Base-by-base conservation (phyloP, 1,140 invertebrate genomes). In the Heterodera schachtii region DNA sequence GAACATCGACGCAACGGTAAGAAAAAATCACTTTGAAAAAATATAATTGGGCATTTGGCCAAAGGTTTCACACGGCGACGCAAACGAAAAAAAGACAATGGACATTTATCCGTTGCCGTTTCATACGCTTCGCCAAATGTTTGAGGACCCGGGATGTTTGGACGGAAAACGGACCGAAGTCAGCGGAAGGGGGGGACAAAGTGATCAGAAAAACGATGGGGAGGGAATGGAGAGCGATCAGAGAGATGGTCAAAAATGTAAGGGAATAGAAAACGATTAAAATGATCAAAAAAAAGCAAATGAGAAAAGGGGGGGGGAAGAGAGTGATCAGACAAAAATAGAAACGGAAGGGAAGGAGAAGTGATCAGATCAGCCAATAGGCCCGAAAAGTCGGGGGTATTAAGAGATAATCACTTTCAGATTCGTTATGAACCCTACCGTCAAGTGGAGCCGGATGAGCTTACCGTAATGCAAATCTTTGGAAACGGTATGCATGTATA, bases 161-260 rank as follows among this genome's bases (percentile, higher is more conserved):
- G 88, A 89, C 79, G 89, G 89, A n/a, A 89, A 89, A 79, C 73
- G 88, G 47, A 90, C 85, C 11, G 88, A 88, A 78, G 86, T 89
- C 52, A 16, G 44, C 13, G n/a, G 46, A 31, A 70, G 13, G 44
- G 1, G n/a, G 44, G 69, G 67, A 19, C 0, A 43, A 19, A 69
- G 44, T 31, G 16, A 31, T 31, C 31, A 31, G 67, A 8, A 83
- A 11, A 52, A 6, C 6, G 49, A 52, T 11, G 49, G 49, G 49
- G 49, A 52, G 49, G 11, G 49, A 52, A 52, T 6, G 49, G 49
- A 11, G 6, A 52, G 6, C 49, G 49, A 11, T 6, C 49, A 11
- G 49, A 11, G 49, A 52, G 69, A 70, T 83, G 19, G 43, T 31
- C 31, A 31, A 31, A 31, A 31, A 31, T 31, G 31, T 0, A 31